Conservation (phyloP, 2,113 vertebrate genomes). For the Pleuronectes platessa region DNA sequence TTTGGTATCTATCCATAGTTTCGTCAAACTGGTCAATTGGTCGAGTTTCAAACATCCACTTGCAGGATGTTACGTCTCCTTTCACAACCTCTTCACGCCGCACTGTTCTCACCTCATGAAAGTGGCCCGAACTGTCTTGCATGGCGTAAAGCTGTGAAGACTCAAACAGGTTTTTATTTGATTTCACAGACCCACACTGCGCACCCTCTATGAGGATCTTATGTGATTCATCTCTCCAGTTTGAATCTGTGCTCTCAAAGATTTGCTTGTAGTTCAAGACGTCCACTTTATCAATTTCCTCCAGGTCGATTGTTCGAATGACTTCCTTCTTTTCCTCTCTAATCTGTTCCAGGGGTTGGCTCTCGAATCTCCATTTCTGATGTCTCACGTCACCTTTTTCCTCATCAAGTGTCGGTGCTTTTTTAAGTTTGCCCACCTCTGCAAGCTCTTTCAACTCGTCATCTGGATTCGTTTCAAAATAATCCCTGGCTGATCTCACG, state of each 20-base stretch:
- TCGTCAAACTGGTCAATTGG: conserved; percentile 93
- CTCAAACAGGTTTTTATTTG: conserved; percentile 91
- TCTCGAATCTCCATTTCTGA: conserved; percentile 92
- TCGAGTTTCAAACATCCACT: conserved; percentile 95
- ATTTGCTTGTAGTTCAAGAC: conserved; percentile 86
- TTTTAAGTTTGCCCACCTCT: conserved; percentile 88
- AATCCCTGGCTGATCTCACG: conserved; percentile 86
- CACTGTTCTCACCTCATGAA: conserved; percentile 91
- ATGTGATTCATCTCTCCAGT: conserved; percentile 81
- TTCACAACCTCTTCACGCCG: conserved; percentile 90
- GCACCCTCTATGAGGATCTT: conserved; percentile 89
- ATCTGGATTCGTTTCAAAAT: conserved; percentile 89
- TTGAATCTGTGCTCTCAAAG: conserved; percentile 87
- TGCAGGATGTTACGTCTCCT: conserved; percentile 90
- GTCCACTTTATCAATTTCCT: conserved; percentile 89
- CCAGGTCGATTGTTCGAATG: conserved; percentile 85
- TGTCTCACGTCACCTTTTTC: conserved; percentile 91
- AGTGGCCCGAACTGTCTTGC: conserved; percentile 89
- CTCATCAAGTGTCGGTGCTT: conserved; percentile 81
- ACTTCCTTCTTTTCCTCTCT: conserved; percentile 87
- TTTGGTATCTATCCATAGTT: conserved; percentile 86
- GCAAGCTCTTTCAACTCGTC: conserved; percentile 85
- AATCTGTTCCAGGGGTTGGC: conserved; percentile 89
- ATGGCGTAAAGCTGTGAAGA: conserved; percentile 89
- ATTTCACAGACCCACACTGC: conserved; percentile 85